A percentile compares a stretch with the other conserved stretches of the same genome.
These are phyloP conservation scores for Bedellia somnulentella DNA, from an alignment of 2,888 invertebrate genomes.

Conservation along the genomic window DNA sequence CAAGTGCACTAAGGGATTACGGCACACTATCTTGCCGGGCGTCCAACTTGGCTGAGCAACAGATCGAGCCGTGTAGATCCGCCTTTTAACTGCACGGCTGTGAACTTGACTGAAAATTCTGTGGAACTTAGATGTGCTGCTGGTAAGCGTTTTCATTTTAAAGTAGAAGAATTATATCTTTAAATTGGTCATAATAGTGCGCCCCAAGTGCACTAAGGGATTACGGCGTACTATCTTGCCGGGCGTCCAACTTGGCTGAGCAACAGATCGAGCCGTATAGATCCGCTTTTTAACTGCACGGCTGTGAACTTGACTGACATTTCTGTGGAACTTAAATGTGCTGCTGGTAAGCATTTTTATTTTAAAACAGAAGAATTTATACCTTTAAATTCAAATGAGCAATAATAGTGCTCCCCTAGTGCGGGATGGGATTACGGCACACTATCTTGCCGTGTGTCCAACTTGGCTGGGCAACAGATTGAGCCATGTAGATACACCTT, in stretches of 20 bases:
- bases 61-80: slow-evolving; percentile 72
- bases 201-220: slow-evolving; percentile 75
- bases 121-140: slow-evolving; percentile 71
- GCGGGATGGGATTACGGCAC: slow-evolving; percentile 77
- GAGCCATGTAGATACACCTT: slow-evolving; percentile 76
- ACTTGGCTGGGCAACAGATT: slow-evolving; percentile 70
- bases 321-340: slow-evolving; percentile 73
- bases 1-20: slow-evolving; percentile 74
- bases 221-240: slow-evolving; percentile 75
- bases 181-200: too few relatives aligned
- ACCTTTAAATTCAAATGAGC: too few relatives aligned
- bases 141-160: slow-evolving; percentile 43
- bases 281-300: slow-evolving; percentile 73
- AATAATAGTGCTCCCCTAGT: slow-evolving; percentile 76
- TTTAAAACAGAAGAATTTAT: too few relatives aligned
- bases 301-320: slow-evolving; percentile 77
- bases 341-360: slow-evolving; percentile 49
- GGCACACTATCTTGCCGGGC: slow-evolving; percentile 77
- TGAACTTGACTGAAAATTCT: slow-evolving; percentile 78
- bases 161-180: too few relatives aligned
- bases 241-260: slow-evolving; percentile 73
- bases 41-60: slow-evolving; percentile 71
- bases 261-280: slow-evolving; percentile 73
- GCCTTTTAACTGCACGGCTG: slow-evolving; percentile 74
- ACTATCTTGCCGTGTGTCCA: slow-evolving; percentile 73